phyloP scores from a whole-genome alignment of 2,113 vertebrate genomes.

The Lethenteron reissneri region DNA sequence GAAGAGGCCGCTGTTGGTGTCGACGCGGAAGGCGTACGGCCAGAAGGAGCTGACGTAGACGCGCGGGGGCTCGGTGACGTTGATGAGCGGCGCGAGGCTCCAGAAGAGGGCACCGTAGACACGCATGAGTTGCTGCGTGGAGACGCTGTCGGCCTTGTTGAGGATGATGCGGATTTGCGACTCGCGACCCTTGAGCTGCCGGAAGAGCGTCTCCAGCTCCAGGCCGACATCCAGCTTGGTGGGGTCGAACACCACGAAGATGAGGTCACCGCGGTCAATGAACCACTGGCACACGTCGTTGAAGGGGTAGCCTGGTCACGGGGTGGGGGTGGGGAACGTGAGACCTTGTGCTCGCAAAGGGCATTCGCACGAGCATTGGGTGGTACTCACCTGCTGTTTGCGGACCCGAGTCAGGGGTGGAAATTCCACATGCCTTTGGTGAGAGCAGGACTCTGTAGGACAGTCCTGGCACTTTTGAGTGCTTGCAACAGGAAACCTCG shows the following conservation, averaged over 20 bases:
- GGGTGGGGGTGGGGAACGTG: background rate
- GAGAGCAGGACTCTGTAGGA: too few relatives aligned
- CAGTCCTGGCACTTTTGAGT: too few relatives aligned
- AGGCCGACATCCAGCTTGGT: constrained; percentile 87
- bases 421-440: too few relatives aligned
- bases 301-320: constrained; percentile 63
- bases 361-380: too few relatives aligned
- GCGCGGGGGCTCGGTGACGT: constrained; percentile 74
- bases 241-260: constrained; percentile 89
- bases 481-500: too few relatives aligned
- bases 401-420: too few relatives aligned
- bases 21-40: constrained; percentile 66
- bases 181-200: constrained; percentile 78
- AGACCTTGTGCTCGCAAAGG: background rate
- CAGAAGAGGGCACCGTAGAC: constrained; percentile 91
- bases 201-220: constrained; percentile 84
- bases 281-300: constrained; percentile 98
- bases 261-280: constrained; percentile 87
- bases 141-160: constrained; percentile 87
- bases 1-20: constrained; percentile 74
- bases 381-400: too few relatives aligned
- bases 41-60: constrained; percentile 98
- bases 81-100: constrained; percentile 92
- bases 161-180: constrained; percentile 95
- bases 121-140: constrained; percentile 82